Conservation (phyloP, 1,140 invertebrate genomes). For the Zaprionus tsacasi region DNA sequence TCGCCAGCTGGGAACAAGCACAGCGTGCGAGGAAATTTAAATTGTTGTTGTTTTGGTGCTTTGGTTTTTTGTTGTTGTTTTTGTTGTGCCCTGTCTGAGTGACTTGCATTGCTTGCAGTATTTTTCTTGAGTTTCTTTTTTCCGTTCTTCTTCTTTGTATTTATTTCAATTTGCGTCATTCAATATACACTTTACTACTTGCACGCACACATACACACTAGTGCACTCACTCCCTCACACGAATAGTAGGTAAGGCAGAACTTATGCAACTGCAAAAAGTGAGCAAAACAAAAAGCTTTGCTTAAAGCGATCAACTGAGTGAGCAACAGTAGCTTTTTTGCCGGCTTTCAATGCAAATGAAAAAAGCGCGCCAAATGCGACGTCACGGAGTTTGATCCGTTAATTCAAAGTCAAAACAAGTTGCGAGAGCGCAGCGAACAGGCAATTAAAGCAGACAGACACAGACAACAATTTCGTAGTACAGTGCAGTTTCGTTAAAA, state of each 20-base stretch:
- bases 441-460: conserved; percentile 13
- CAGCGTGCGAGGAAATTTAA: conserved; percentile 58
- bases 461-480: conserved; percentile 8
- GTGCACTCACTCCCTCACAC: conserved; percentile 1
- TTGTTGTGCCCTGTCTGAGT: conserved; percentile 31
- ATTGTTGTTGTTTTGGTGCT: conserved; percentile 41
- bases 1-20: conserved; percentile 50
- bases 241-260: conserved; percentile 12
- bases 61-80: conserved; percentile 14
- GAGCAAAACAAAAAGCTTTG: conserved; percentile 28
- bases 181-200: conserved; percentile 19
- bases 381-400: conserved; percentile 38
- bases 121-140: conserved; percentile 43
- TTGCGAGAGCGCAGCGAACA: conserved; percentile 5
- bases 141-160: conserved; percentile 49
- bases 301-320: conserved; percentile 20
- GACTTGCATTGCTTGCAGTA: conserved; percentile 58
- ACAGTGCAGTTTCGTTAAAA: conserved; percentile 26
- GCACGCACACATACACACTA: conserved; percentile 28
- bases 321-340: conserved; percentile 12
- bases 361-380: conserved; percentile 49
- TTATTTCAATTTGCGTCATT: conserved; percentile 72
- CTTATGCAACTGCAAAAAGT: conserved; percentile 19
- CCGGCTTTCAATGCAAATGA: conserved; percentile 37
- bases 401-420: conserved; percentile 43